These are phyloP conservation scores for Siniperca chuatsi DNA, from an alignment of 2,113 vertebrate species.

Conservation along the genomic window DNA sequence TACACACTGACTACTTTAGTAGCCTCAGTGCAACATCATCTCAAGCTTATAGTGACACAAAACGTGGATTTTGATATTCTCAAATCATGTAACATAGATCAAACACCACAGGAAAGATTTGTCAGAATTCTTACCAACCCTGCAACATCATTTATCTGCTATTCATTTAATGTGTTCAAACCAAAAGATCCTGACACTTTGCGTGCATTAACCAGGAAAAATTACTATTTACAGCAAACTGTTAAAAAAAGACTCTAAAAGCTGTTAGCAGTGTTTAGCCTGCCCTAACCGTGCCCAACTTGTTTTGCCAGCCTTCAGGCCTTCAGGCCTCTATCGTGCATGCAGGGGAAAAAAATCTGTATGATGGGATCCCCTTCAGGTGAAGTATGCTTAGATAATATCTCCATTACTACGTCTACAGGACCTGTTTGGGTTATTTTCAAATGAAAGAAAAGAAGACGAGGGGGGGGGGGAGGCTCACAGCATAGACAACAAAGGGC, in stretches of 20 bases:
- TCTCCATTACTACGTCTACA: conserved; percentile 86
- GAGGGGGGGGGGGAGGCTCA: conserved; percentile 37
- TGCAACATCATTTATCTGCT: neutral
- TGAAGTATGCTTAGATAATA: conserved; percentile 88
- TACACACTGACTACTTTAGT: neutral
- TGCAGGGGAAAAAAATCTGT: conserved; percentile 74
- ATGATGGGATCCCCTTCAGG: conserved; percentile 86
- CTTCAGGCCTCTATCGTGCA: conserved; percentile 73
- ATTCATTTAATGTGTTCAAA: conserved; percentile 28
- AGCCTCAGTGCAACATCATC: neutral
- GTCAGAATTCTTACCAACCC: neutral
- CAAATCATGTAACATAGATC: neutral
- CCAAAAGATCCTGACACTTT: conserved; percentile 13
- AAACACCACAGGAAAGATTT: neutral
- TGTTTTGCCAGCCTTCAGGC: conserved; percentile 79
- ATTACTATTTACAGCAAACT: conserved; percentile 59
- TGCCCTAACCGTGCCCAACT: conserved; percentile 65
- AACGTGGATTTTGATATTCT: neutral
- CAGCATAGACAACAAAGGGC: conserved; percentile 82
- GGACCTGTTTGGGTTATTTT: conserved; percentile 91
- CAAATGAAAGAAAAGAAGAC: conserved; percentile 74
- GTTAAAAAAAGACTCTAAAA: conserved; percentile 45
- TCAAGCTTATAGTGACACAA: neutral
- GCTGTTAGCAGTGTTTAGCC: conserved; percentile 53
- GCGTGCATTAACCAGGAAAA: conserved; percentile 28